phyloP scores from a whole-genome alignment of 2,113 vertebrate species.

The Bucco capensis region DNA sequence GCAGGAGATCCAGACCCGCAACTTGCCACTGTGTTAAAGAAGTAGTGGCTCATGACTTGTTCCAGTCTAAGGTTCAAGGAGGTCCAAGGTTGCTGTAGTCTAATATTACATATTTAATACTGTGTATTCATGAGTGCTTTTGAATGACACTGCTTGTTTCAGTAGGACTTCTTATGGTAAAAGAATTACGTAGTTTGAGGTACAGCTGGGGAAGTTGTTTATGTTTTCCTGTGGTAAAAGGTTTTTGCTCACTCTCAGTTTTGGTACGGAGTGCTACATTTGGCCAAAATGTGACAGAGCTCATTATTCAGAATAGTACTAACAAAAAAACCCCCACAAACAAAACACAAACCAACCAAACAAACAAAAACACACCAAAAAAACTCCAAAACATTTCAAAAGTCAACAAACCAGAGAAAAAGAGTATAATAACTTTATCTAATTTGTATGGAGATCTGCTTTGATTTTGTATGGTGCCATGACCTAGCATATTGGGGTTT shows the following conservation, averaged over 20 bases:
- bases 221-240: not conserved
- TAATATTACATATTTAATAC: not conserved
- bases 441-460: not conserved
- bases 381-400: not conserved
- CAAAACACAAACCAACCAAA: too few species aligned
- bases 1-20: not conserved
- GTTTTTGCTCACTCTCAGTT: not conserved
- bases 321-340: too few species aligned
- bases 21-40: not conserved
- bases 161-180: not conserved
- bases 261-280: not conserved
- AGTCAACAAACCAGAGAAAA: not conserved
- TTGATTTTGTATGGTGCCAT: not conserved
- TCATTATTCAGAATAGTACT: not conserved
- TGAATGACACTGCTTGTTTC: fast-evolving
- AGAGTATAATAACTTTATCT: not conserved
- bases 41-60: fast-evolving
- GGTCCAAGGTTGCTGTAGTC: fast-evolving
- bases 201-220: not conserved
- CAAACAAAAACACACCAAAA: too few species aligned
- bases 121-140: not conserved
- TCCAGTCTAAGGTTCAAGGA: not conserved
- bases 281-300: not conserved
- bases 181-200: not conserved
- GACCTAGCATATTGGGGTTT: not conserved